Conservation (phyloP, 2,113 vertebrate genomes). For the Elephas maximus region DNA sequence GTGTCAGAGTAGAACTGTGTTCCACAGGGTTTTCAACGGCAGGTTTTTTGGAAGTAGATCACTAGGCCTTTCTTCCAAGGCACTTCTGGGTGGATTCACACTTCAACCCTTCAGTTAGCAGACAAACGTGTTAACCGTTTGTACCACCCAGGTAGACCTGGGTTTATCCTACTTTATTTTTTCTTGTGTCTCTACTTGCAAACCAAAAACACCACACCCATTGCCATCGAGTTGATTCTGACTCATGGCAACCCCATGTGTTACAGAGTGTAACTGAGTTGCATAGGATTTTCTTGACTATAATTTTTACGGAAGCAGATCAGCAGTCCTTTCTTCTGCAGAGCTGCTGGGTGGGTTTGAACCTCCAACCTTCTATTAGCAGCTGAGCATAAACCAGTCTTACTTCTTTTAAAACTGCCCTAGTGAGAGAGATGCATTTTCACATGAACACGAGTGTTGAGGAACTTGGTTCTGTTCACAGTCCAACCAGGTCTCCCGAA, state of each 20-base stretch:
- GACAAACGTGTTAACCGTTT: not conserved
- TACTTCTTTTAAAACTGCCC: not conserved
- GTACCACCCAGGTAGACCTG: not conserved
- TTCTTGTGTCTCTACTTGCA: not conserved
- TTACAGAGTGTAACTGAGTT: not conserved
- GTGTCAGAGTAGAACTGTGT: too few species aligned
- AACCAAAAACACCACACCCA: not conserved
- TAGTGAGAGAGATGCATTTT: rapidly evolving
- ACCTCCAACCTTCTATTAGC: not conserved
- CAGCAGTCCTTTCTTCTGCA: not conserved
- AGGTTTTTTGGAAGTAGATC: too few species aligned
- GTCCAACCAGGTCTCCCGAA: rapidly evolving
- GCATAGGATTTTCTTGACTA: not conserved
- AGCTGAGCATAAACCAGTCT: not conserved
- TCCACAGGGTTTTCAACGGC: too few species aligned
- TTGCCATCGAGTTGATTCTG: not conserved
- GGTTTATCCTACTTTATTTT: not conserved
- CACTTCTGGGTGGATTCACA: too few species aligned
- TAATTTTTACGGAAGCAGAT: not conserved
- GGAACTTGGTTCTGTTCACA: too few species aligned
- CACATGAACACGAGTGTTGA: rapidly evolving
- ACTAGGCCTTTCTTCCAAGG: too few species aligned
- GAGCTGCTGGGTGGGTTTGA: not conserved
- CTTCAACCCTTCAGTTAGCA: too few species aligned
- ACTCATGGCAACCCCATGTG: not conserved